These are phyloP conservation scores for Dendrophyllia cribrosa DNA, from an alignment of 64 coral and sea anemone species.

Conservation along the genomic window DNA sequence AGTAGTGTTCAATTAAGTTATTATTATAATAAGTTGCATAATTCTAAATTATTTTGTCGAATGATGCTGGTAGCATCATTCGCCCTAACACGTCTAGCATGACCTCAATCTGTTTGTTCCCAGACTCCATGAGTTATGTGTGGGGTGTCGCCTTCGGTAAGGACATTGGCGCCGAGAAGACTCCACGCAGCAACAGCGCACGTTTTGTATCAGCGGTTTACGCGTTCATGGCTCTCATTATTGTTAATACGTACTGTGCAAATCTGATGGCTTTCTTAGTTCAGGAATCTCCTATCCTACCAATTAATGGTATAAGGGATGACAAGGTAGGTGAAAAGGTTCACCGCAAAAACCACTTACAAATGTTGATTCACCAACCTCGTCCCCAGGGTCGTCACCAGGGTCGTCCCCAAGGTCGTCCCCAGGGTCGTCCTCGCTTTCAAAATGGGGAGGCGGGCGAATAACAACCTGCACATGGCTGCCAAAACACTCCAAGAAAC, in stretches of 20 bases:
- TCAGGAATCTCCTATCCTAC: conserved; percentile 31
- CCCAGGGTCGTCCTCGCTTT: too few relatives aligned
- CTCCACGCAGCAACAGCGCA: conserved; percentile 69
- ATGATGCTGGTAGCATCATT: too few relatives aligned
- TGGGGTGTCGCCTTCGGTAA: conserved; percentile 86
- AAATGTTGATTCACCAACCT: background rate
- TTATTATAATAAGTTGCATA: too few relatives aligned
- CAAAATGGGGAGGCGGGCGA: too few relatives aligned
- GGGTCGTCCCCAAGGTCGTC: too few relatives aligned
- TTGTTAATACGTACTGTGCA: conserved; percentile 74
- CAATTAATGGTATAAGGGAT: conserved; percentile 68
- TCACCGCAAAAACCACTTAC: background rate
- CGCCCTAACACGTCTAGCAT: too few relatives aligned
- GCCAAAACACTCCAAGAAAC: too few relatives aligned
- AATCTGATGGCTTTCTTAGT: conserved; percentile 78
- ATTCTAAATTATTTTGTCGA: too few relatives aligned
- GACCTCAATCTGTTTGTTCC: background rate
- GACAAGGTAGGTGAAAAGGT: conserved; percentile 3
- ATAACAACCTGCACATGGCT: too few relatives aligned
- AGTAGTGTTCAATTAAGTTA: too few relatives aligned
- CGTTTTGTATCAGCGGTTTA: conserved; percentile 66
- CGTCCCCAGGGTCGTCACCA: too few relatives aligned
- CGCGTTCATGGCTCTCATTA: conserved; percentile 72
- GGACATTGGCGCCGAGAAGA: conserved; percentile 71
- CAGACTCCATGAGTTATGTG: conserved; percentile 83